phyloP scores from a whole-genome alignment of 2,797 vertebrate genomes.

The Etheostoma perlongum region DNA sequence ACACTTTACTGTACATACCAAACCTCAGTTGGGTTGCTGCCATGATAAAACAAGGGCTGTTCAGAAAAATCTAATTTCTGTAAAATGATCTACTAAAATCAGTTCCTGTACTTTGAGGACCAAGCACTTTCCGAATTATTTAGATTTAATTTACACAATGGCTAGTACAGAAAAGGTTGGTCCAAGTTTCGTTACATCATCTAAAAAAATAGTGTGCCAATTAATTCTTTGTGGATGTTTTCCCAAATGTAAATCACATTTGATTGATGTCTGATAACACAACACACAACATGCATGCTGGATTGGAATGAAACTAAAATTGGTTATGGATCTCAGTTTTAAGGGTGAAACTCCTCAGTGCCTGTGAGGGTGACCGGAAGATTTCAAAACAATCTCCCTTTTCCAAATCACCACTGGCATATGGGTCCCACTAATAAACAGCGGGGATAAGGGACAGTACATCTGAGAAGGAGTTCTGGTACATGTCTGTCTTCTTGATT shows the following conservation, averaged over 20 bases:
- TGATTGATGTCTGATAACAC: neutral
- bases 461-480: conserved; percentile 56
- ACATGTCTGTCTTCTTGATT: conserved; percentile 62
- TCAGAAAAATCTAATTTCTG: neutral
- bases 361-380: neutral
- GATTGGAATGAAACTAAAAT: neutral
- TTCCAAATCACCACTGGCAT: conserved; percentile 41
- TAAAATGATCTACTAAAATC: neutral
- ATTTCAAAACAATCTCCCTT: conserved; percentile 27
- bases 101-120: neutral
- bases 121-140: neutral
- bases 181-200: neutral
- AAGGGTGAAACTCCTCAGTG: conserved; percentile 5
- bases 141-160: neutral
- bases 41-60: neutral
- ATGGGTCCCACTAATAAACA: conserved; percentile 49
- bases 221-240: neutral
- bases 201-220: neutral
- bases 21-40: too few relatives aligned
- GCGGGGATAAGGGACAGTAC: conserved; percentile 44
- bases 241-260: conserved; percentile 1
- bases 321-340: neutral
- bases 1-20: too few relatives aligned
- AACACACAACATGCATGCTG: neutral
- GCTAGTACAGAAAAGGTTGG: neutral